Percentiles rank a stretch among this genome's conserved stretches.
Conservation (phyloP, 2,797 vertebrate species). For the Artibeus jamaicensis region DNA sequence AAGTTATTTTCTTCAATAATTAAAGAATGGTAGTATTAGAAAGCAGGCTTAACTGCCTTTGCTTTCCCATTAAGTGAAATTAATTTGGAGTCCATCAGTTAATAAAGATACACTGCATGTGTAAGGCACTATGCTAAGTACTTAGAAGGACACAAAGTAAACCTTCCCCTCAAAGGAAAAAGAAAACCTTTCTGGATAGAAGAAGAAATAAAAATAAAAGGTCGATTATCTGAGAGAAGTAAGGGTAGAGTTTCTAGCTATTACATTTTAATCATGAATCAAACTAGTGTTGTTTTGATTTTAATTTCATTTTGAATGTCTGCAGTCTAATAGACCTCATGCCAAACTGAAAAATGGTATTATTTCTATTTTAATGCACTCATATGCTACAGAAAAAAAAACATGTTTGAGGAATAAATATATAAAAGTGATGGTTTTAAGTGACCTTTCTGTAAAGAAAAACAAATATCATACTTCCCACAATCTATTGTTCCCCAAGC, state of each 20-base stretch:
- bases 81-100: neutral
- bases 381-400: neutral
- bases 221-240: constrained; percentile 1
- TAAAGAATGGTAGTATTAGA: neutral
- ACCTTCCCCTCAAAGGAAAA: neutral
- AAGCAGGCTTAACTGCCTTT: neutral
- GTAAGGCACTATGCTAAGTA: neutral
- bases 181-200: neutral
- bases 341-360: constrained; percentile 31
- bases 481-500: neutral
- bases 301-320: constrained; percentile 62
- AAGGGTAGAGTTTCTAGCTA: constrained; percentile 2
- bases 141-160: neutral
- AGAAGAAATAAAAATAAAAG: constrained; percentile 30
- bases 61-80: constrained; percentile 31
- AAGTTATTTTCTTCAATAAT: neutral
- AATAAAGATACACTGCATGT: neutral
- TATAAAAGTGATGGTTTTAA: constrained; percentile 10
- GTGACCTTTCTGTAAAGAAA: constrained; percentile 47
- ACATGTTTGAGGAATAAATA: neutral
- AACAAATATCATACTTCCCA: constrained; percentile 37
- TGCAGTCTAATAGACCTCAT: constrained; percentile 30
- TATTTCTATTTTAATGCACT: constrained; percentile 51
- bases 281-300: constrained; percentile 44
- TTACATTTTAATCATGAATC: constrained; percentile 37